phyloP scores from a whole-genome alignment of 23 tunicate genomes.

The Corella eumyota region DNA sequence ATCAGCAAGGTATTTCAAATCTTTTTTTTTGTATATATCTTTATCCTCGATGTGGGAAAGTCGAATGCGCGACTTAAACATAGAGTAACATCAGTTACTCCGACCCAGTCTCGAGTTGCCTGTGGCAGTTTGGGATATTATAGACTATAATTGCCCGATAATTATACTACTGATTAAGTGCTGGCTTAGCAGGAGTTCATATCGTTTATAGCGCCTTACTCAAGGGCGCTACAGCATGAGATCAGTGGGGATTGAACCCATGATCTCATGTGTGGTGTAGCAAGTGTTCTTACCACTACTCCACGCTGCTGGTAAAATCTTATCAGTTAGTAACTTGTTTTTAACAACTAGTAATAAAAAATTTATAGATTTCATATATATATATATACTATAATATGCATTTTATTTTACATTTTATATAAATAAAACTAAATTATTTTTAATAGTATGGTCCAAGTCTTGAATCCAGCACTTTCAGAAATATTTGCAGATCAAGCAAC shows the following conservation, averaged over 20 bases:
- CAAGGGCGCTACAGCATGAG: too few relatives aligned
- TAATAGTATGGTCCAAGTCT: slow-evolving; percentile 67
- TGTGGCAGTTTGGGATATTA: too few relatives aligned
- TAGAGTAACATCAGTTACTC: too few relatives aligned
- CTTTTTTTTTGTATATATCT: too few relatives aligned
- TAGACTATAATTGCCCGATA: too few relatives aligned
- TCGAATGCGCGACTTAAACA: too few relatives aligned
- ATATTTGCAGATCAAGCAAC: slow-evolving; percentile 61
- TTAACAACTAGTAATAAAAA: background rate
- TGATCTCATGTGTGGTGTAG: background rate
- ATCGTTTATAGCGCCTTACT: too few relatives aligned
- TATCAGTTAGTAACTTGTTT: background rate
- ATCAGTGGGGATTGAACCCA: slow-evolving; percentile 3
- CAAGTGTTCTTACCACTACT: background rate
- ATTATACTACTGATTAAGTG: too few relatives aligned
- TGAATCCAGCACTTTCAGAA: slow-evolving; percentile 36
- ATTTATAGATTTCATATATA: background rate
- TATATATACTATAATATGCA: background rate
- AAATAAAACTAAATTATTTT: background rate
- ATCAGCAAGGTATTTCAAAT: slow-evolving; percentile 60
- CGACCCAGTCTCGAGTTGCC: too few relatives aligned
- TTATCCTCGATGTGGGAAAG: too few relatives aligned
- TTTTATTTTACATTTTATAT: background rate
- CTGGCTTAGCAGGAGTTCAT: too few relatives aligned
- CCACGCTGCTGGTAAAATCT: too few relatives aligned